Evolutionary conservation across 53 echinoderm and acorn worm species (phyloP), one percentile per base, ranked within the genome.

Genomic region (Hippasteria phrygiana): DNA sequence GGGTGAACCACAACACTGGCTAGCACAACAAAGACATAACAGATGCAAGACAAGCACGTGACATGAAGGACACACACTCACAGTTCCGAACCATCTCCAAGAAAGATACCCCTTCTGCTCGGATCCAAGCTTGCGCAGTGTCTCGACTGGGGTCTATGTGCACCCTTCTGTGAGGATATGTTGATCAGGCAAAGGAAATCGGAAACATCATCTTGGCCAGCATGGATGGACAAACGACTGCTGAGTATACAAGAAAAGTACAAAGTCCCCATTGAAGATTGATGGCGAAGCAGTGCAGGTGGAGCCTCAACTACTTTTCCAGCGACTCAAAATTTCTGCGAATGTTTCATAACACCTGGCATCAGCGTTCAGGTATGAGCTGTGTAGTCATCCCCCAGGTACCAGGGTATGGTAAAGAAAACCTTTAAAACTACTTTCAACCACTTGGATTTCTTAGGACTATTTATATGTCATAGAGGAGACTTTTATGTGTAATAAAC

Each of bases 271-370:
- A 24, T 54, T 88, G 41, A 87, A 73, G 35, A 51, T 51, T 51
- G 8, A 51, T 51, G 51, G 51, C 18, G 51, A 51, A 11, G 13
- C 51, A 51, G 51, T 51, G 18, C 51, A 51, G 51, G 51, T 51
- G 51, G 93, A 93, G 87, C 91, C 95, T 0, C 64, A 91, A 27
- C 48, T 95, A 16, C 91, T 93, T 17, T 95, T 93, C 62, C 93
- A 95, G 72, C 80, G 95, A 48, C 59, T 93, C 28, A 73, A 62
- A 51, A 51, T 51, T 3, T 13, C 51, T 87, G 43, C 90, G 3
- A 51, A 51, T 16, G 83, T 88, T 1, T 20, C 27, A 20, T 54
- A 89, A 32, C 80, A 91, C 26, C 50, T 46, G 28, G 77, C 55
- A 72, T 80, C 65, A 38, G 18, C 87, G 5, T 93, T 93, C 69